Evolutionary conservation across 2,888 invertebrate species (phyloP), one percentile per base, ranked within the genome.

Genomic region (Drosophila pegasa): DNA sequence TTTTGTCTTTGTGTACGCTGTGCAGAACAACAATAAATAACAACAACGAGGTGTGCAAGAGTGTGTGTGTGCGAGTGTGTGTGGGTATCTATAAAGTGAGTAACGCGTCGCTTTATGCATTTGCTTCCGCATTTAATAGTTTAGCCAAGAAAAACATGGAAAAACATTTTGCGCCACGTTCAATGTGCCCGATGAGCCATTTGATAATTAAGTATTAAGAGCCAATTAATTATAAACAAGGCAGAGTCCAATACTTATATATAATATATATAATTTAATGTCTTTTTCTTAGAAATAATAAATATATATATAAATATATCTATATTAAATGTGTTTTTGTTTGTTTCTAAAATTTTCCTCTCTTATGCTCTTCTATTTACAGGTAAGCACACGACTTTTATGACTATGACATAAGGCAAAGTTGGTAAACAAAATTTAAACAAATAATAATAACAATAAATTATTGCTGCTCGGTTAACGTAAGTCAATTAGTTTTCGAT

Each of bases 401-500:
- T 54, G 65, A 10, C 40, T 22, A 31, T 60, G 40, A 35, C 22
- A 50, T 35, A 57, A 64, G 45, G 38, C 14, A 25, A 50, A 33
- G 45, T 38, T 58, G 47, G 56, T 45, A 62, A 22, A 61, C 55
- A 64, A 47, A 58, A 43, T 29, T 54, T 33, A 51, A 38, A 58
- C 31, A 57, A 63, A 50, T 25, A 33, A 25, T 25, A 43, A 25
- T 25, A 33, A 25, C 18, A 43, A 25, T 55, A 31, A 22, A 31
- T n/a, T 59, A 48, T 45, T 41, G 45, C 16, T 38, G 37, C 20
- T 1, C 9, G 20, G 25, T 57, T 58, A 61, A 59, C 75, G 88
- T 89, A 89, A 89, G 88, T 82, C 83, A 81, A 82, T 81, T 65
- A 68, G 75, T 75, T 65, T 41, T 27, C 7, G 10, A n/a, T 41